These are phyloP conservation scores for Campylorhamphus procurvoides DNA, from an alignment of 2,113 vertebrate species.

Conservation along the genomic window DNA sequence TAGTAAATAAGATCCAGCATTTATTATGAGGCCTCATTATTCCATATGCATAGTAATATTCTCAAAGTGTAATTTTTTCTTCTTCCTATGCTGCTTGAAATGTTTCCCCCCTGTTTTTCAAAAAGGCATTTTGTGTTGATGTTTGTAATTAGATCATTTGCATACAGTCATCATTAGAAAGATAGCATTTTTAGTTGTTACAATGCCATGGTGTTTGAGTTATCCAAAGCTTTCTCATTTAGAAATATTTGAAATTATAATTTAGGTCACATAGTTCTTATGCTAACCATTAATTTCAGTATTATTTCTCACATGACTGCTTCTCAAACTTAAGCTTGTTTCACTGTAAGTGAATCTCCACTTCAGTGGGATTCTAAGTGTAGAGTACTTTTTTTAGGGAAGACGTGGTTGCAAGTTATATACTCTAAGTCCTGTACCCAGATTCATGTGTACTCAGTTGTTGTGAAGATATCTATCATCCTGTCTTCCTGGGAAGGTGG, in stretches of 20 bases:
- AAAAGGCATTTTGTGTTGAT: not conserved
- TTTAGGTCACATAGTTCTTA: not conserved
- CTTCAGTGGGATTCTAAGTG: not conserved
- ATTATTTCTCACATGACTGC: not conserved
- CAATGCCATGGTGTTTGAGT: not conserved
- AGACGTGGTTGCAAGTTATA: not conserved
- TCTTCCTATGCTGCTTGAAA: not conserved
- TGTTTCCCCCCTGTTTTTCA: not conserved
- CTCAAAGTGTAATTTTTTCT: not conserved
- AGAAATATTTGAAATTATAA: not conserved
- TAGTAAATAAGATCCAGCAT: slow-evolving; percentile 32
- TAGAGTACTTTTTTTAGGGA: not conserved
- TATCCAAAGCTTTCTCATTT: not conserved
- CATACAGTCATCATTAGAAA: not conserved
- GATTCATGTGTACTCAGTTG: not conserved
- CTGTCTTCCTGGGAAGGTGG: not conserved
- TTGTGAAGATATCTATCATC: not conserved
- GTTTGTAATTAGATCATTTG: slow-evolving; percentile 26
- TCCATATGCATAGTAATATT: not conserved
- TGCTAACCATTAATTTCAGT: not conserved
- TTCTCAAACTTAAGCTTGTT: not conserved
- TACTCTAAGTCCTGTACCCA: not conserved
- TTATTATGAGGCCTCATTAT: slow-evolving; percentile 12
- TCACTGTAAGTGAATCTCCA: not conserved
- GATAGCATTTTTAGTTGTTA: not conserved